A percentile compares a stretch with the other conserved stretches of the same genome.
Conservation (phyloP, 2,888 invertebrate genomes). For the Drosophila trichaetosa region DNA sequence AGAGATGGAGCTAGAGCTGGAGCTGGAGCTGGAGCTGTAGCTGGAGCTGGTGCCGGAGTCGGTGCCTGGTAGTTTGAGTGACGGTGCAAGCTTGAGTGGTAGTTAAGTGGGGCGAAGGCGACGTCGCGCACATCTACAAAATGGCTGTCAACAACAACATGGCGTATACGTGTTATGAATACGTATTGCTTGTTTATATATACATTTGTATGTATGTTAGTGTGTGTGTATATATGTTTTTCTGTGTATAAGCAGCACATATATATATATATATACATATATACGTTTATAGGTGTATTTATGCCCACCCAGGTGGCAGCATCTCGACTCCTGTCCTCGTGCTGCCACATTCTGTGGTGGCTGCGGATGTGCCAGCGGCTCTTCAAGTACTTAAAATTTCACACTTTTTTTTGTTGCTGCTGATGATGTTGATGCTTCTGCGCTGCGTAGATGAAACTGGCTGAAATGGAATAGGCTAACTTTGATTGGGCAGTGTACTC, state of each 20-base stretch:
- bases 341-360: slow-evolving; percentile 25
- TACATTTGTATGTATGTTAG: neutral
- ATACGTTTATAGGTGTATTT: slow-evolving; percentile 4
- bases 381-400: slow-evolving; percentile 77
- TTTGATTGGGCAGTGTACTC: slow-evolving; percentile 47
- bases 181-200: slow-evolving; percentile 76
- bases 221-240: neutral
- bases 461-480: slow-evolving; percentile 49
- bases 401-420: slow-evolving; percentile 61
- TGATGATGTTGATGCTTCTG: slow-evolving; percentile 37
- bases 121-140: slow-evolving; percentile 75
- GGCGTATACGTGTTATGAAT: slow-evolving; percentile 79
- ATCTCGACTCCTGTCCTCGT: slow-evolving; percentile 1
- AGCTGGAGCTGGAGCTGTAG: slow-evolving; percentile 6
- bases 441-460: slow-evolving; percentile 31
- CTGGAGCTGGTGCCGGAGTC: slow-evolving; percentile 2
- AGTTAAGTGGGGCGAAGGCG: slow-evolving; percentile 55
- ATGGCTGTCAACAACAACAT: slow-evolving; percentile 80
- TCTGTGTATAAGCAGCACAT: neutral
- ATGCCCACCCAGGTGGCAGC: slow-evolving; percentile 46
- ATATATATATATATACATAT: slow-evolving; percentile 1
- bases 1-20: slow-evolving; percentile 15
- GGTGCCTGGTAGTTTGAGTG: slow-evolving; percentile 13
- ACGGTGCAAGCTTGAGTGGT: slow-evolving; percentile 44
- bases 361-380: slow-evolving; percentile 62